Evolutionary conservation across 2,888 invertebrate genomes (phyloP), one percentile per base, ranked within the genome.

Genomic region (Prosopocoilus inquinatus): DNA sequence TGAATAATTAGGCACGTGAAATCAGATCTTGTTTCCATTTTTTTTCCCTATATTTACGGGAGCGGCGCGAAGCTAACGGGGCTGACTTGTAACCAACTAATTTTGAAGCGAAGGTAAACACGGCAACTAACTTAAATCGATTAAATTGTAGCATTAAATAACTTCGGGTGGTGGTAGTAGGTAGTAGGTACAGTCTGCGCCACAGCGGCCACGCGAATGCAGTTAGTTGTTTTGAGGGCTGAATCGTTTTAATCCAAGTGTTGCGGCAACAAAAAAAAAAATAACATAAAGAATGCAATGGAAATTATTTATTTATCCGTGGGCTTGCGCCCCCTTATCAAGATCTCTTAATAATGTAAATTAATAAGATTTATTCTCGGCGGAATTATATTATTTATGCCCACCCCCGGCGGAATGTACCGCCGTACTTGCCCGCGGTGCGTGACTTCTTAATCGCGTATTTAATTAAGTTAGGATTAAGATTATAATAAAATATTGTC

Each of bases 391-490:
- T 53, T 48, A 53, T 47, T 47, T 16, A 34, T 43, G n/a, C 53
- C n/a, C n/a, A n/a, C n/a, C n/a, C n/a, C n/a, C 20, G 20, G 7
- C 20, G 15, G 43, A 47, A 47, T 47, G 53, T 55, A 50, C 46
- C n/a, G n/a, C n/a, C n/a, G 7, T 28, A 28, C 20, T 32, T 15
- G 33, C n/a, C n/a, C 16, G 13, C 33, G 9, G 62, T 65, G 67
- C 67, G 67, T 67, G 67, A 66, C 67, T 63, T 55, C 61, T 64
- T 64, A 65, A 67, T 69, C 73, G 70, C 69, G 72, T 73, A 73
- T 74, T 74, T 73, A 74, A 74, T 74, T 74, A 74, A 74, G 73
- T 74, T 72, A 72, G 72, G 71, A 72, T 74, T 73, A 72, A 74
- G 72, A 74, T 74, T 74, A 73, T 67, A 71, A 72, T 72, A 73